Base-by-base conservation (phyloP, 2,797 vertebrate genomes). In the Thalassophryne amazonica region DNA sequence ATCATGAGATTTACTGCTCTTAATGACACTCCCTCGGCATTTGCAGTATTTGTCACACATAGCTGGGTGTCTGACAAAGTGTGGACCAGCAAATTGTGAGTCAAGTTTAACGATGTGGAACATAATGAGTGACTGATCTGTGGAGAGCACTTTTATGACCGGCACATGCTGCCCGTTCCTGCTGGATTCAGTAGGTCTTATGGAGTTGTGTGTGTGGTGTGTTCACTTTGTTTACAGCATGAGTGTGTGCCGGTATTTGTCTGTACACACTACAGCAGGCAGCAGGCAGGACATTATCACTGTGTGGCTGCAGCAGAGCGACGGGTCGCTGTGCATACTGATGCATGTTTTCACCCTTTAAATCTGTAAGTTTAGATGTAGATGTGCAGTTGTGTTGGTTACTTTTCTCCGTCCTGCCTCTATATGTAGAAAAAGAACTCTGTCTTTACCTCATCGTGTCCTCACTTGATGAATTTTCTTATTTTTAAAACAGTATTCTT, bases 141-240 rank as follows among this genome's bases (percentile, higher is more conserved):
- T 24, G 3, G 16, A 7, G 21, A 46, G 31, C 35, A 28, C 51
- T 46, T 72, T 72, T 57, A 66, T 52, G 36, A 39, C 27, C 23
- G 15, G 32, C 48, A 32, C 50, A 34, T 32, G 18, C 34, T 36
- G 49, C 4, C 20, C 42, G 6, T 41, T 38, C 24, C 36, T 34
- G 11, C 23, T 36, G 11, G 4, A 32, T 36, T 43, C 43, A 41
- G 22, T 40, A 33, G 10, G 18, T 16, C 38, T 5, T 37, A 41
- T 20, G 12, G 33, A 23, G 32, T 16, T 35, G 14, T 32, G 9
- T 40, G 6, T 38, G 31, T 36, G 7, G 29, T 43, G 4, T 30
- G 16, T 29, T 21, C 49, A 46, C 11, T 19, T 38, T 22, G 6
- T 27, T 22, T 30, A 15, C 13, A 32, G 19, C 14, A 4, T 41